These are phyloP conservation scores for Suricata suricatta DNA, from an alignment of 2,113 vertebrate genomes.

Conservation along the genomic window DNA sequence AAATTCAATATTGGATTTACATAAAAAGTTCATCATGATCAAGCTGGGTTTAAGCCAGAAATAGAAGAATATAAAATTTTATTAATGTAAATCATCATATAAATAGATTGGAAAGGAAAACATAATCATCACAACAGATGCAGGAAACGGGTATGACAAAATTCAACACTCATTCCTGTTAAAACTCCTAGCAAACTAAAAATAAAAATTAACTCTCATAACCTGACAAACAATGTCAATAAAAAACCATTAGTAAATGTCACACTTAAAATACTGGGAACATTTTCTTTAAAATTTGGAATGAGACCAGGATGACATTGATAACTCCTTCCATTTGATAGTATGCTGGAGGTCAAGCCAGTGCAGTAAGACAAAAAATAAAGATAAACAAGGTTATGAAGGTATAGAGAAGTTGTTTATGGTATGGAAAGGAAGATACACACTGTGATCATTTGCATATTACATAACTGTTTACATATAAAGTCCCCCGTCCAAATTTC, in stretches of 20 bases:
- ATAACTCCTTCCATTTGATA: not conserved
- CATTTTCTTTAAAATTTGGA: not conserved
- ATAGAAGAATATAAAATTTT: not conserved
- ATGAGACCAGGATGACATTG: not conserved
- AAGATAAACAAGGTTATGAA: not conserved
- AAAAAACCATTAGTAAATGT: not conserved
- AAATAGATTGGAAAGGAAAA: not conserved
- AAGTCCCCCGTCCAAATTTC: not conserved
- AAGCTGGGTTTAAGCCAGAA: slow-evolving; percentile 25
- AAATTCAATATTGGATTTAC: not conserved
- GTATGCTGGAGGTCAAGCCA: not conserved
- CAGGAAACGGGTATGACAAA: not conserved
- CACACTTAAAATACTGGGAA: not conserved
- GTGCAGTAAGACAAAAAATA: not conserved
- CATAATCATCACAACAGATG: not conserved
- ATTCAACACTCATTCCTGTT: not conserved
- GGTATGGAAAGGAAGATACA: not conserved
- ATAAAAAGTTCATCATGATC: not conserved
- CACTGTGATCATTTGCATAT: not conserved
- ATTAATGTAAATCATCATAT: not conserved
- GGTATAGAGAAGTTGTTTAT: not conserved
- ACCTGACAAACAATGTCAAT: not conserved
- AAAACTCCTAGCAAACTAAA: slow-evolving; percentile 10
- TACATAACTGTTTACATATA: not conserved
- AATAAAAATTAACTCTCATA: not conserved